Evolutionary conservation across 2,113 vertebrate genomes (phyloP), one percentile per base, ranked within the genome.

Genomic region (Fulmarus glacialis): DNA sequence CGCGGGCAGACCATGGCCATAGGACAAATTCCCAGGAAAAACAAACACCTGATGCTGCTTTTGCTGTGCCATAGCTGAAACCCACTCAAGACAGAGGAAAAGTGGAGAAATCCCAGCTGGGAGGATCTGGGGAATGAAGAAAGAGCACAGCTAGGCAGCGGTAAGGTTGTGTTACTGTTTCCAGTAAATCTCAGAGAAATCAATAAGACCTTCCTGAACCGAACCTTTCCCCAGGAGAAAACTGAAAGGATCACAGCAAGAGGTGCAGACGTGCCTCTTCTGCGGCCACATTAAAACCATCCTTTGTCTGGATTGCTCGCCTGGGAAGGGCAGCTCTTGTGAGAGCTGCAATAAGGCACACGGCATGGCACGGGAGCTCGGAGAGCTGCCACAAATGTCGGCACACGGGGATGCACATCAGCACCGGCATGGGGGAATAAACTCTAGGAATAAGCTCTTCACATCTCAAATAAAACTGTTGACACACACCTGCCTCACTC

Each of bases 311-410:
- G 42, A 15, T 40, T 43, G 68, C 40, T 82, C 32, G 8, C 4
- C 42, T 34, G 63, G 66, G 73, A 62, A 71, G 24, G 30, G 55
- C 71, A 82, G 82, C 36, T 59, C 50, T 45, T n/a, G 50, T 3
- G 6, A 74, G 82, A 64, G 68, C 63, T 43, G 60, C 73, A 64
- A 4, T 0, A 38, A 94, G 68, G 40, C 29, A 45, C 59, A n/a
- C 3, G 8, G 52, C 77, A 73, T 0, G 2, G 72, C 55, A 10
- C 1, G 1, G 21, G 59, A 75, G 58, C 74, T 75, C 0, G 0
- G 26, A 24, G 60, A 67, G 64, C 64, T 70, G 43, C 45, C 1
- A 1, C 1, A 2, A 75, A 27, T 36, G 1, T 24, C 9, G 0
- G 34, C 4, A 2, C 66, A 36, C n/a, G 4, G 43, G 40, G 82